A percentile compares a stretch with the other conserved stretches of the same genome.
These are phyloP conservation scores for Aurelia sp. DNA, from an alignment of 30 jellyfish, hydroid and myxozoan species.

Conservation along the genomic window DNA sequence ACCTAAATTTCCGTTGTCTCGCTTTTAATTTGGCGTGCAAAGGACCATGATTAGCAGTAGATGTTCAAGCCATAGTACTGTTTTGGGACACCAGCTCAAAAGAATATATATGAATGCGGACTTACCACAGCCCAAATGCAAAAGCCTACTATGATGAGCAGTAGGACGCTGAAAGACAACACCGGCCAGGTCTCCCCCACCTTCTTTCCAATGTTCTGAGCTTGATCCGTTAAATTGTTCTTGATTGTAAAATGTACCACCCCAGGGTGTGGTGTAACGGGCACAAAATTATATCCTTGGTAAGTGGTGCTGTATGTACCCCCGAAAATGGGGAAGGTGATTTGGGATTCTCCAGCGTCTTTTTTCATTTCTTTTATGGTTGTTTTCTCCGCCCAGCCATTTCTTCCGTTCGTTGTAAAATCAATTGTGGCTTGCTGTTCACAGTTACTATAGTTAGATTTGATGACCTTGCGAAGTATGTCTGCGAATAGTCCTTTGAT, in stretches of 20 bases:
- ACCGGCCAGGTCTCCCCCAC: slow-evolving; percentile 36
- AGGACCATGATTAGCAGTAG: too few relatives aligned
- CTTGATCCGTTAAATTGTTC: slow-evolving; percentile 1
- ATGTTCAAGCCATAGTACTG: not conserved
- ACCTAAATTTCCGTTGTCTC: not conserved
- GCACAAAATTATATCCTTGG: slow-evolving; percentile 36
- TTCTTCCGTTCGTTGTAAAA: too few relatives aligned
- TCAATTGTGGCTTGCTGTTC: too few relatives aligned
- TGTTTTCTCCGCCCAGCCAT: too few relatives aligned
- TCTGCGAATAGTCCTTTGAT: too few relatives aligned
- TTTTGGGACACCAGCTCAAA: not conserved
- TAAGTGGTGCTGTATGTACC: not conserved
- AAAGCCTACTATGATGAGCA: slow-evolving; percentile 19
- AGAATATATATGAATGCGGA: not conserved
- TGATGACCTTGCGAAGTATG: too few relatives aligned
- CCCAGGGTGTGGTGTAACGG: slow-evolving; percentile 58
- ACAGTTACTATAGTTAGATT: too few relatives aligned
- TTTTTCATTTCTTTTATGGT: too few relatives aligned
- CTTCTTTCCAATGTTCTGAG: not conserved
- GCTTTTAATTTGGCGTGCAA: not conserved
- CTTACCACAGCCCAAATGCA: slow-evolving; percentile 48
- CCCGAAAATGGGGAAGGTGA: slow-evolving; percentile 45
- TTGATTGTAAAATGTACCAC: slow-evolving; percentile 18
- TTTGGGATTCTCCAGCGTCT: not conserved
- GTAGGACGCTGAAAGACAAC: slow-evolving; percentile 4